Evolutionary conservation across 2,797 vertebrate species (phyloP), one percentile per base, ranked within the genome.

Genomic region (Darevskia mixta): DNA sequence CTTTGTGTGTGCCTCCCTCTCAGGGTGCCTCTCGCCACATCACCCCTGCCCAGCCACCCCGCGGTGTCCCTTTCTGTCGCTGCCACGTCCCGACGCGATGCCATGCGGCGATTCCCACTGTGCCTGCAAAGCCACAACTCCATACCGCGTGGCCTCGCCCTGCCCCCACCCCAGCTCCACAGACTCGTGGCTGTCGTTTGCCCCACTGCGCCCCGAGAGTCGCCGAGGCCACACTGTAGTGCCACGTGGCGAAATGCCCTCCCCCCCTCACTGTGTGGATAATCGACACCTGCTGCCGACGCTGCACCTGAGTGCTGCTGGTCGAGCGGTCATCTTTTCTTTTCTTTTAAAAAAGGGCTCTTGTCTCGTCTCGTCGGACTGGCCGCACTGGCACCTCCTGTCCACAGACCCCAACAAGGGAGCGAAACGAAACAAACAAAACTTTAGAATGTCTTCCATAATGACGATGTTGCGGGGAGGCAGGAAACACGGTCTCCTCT

Each of bases 371-470:
- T 89, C 78, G 78, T 85, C 78, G 72, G 89, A 90, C 86, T 69
- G 82, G 82, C 86, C 61, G 5, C 71, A 58, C 73, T 38, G 73
- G 79, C 86, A 72, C 64, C 49, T 89, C 83, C 83, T 69, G 35
- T 89, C 32, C 88, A 75, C 71, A 81, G 83, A 79, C 88, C 88
- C 83, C 82, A 61, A 45, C 25, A 32, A 86, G 80, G 91, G 89
- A 86, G 90, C 83, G 76, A 90, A 90, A 88, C 35, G 84, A 79
- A 89, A 89, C 83, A 85, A 87, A 79, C 32, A 87, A 87, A 72
- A 87, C 78, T 81, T 87, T 81, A 90, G 89, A 90, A 90, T 87
- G 89, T 90, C 89, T 90, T 90, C 89, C 89, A 90, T 78, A 89
- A 83, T 82, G 83, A 85, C n/a, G 78, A 66, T 88, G 82, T n/a